Percentiles rank a stretch among this genome's conserved stretches.
phyloP scores from a whole-genome alignment of 2,888 invertebrate species.

The Cryptus viduatorius region DNA sequence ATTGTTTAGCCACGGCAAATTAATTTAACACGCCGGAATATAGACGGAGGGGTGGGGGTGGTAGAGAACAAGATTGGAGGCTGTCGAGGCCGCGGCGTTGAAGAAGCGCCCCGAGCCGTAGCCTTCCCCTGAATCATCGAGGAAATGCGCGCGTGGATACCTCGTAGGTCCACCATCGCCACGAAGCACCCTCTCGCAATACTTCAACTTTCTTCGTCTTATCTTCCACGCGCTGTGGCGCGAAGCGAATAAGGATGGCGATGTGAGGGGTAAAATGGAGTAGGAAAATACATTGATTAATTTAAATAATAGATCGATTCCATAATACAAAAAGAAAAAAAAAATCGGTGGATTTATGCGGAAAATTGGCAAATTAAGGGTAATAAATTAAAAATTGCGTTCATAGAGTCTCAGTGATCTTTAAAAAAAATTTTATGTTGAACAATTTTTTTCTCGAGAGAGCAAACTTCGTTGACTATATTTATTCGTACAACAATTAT shows the following conservation, averaged over 20 bases:
- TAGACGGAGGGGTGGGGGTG: not conserved
- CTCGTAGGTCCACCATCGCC: slow-evolving; percentile 29
- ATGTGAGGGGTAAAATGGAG: slow-evolving; percentile 8
- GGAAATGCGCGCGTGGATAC: slow-evolving; percentile 21
- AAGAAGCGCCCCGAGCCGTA: slow-evolving; percentile 40
- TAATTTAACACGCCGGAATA: slow-evolving; percentile 84
- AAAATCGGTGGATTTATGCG: no score
- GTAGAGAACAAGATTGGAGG: slow-evolving; percentile 46
- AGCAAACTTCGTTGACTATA: no score
- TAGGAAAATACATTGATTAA: not conserved
- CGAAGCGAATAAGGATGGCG: slow-evolving; percentile 30
- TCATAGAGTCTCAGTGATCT: no score
- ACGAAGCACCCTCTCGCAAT: slow-evolving; percentile 55
- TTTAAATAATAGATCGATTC: no score
- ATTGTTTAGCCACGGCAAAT: slow-evolving; percentile 86
- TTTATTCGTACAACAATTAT: no score
- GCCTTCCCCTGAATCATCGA: slow-evolving; percentile 11
- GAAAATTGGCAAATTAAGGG: no score
- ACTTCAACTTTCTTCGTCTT: slow-evolving; percentile 66
- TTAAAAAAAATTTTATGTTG: no score
- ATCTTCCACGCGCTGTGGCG: slow-evolving; percentile 61
- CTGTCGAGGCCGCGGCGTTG: slow-evolving; percentile 37
- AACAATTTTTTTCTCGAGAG: no score
- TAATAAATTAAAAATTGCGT: no score
- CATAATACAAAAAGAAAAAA: no score